Evolutionary conservation across 2,113 vertebrate species (phyloP).

Genomic region (Misgurnus mizolepis): DNA sequence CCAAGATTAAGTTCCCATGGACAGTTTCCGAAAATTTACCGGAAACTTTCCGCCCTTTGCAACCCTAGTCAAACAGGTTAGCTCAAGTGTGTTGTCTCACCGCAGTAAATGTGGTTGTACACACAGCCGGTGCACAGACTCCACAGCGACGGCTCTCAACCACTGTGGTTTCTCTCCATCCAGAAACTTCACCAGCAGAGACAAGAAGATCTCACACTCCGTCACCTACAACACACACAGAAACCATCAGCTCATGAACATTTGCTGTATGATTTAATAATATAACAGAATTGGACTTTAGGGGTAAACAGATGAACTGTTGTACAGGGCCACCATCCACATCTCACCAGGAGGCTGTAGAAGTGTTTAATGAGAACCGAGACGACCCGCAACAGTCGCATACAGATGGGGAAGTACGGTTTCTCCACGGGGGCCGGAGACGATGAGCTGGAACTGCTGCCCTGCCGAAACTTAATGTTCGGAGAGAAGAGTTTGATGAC

Average conservation of each 20-base stretch:
- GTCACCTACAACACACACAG: constrained; percentile 84
- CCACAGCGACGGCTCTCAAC: constrained; percentile 95
- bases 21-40: too few relatives aligned
- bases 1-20: too few relatives aligned
- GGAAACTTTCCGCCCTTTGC: too few relatives aligned
- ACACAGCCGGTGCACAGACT: constrained; percentile 95
- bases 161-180: constrained; percentile 99
- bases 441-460: constrained; percentile 82
- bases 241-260: not conserved
- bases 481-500: constrained; percentile 99
- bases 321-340: not conserved
- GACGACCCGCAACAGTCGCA: constrained; percentile 95
- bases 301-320: not conserved
- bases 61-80: too few relatives aligned
- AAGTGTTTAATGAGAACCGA: constrained; percentile 98
- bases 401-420: constrained; percentile 98
- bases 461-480: constrained; percentile 99
- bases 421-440: constrained; percentile 96
- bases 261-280: too few relatives aligned
- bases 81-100: constrained; percentile 65
- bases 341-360: constrained; percentile 93
- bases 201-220: constrained; percentile 98
- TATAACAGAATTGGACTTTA: not conserved
- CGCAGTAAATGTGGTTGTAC: constrained; percentile 95
- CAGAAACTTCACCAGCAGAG: constrained; percentile 96